These are phyloP conservation scores for Urosaurus nigricauda DNA, from an alignment of 2,797 vertebrate species.

Conservation along the genomic window DNA sequence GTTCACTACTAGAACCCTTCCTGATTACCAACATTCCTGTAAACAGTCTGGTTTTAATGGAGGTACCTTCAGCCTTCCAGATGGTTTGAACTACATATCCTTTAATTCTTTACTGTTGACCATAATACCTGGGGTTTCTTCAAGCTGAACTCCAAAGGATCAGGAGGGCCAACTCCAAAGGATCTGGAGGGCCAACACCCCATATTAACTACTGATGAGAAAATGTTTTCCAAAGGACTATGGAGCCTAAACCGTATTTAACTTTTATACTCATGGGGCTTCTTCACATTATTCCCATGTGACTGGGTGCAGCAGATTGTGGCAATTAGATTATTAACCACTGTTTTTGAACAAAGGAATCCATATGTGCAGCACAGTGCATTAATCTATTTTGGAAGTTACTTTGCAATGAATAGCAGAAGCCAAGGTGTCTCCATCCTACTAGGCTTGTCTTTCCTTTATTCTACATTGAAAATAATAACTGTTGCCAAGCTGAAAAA, in stretches of 20 bases:
- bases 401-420: too few species aligned
- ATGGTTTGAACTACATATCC: background rate
- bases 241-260: background rate
- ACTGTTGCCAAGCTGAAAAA: too few species aligned
- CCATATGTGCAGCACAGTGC: background rate
- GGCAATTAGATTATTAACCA: background rate
- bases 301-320: background rate
- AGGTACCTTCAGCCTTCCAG: background rate
- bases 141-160: too few species aligned
- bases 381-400: background rate
- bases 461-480: too few species aligned
- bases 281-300: background rate
- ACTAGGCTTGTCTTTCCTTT: background rate
- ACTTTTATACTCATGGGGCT: background rate
- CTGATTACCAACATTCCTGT: background rate
- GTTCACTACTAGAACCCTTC: too few species aligned
- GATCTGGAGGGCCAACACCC: too few species aligned
- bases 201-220: background rate
- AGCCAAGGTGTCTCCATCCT: background rate
- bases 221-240: background rate
- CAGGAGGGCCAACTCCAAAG: too few species aligned
- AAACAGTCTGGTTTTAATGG: background rate
- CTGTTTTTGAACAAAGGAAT: background rate
- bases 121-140: background rate
- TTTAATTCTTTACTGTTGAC: background rate